Base-by-base conservation (phyloP, 2,113 vertebrate genomes). In the Benitochromis conjunctus region DNA sequence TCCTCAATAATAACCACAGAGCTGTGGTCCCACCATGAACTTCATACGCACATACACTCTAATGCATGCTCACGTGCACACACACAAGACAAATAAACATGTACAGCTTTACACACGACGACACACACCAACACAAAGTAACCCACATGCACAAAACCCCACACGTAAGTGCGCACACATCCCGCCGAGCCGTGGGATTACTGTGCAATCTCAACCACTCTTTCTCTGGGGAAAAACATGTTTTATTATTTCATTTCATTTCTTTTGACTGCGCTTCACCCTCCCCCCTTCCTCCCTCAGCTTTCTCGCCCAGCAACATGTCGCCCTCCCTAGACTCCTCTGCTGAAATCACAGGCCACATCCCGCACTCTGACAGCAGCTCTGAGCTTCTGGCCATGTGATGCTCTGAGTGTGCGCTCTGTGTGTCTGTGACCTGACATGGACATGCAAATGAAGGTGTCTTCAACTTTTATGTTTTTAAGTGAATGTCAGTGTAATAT, bases 181-280 rank as follows among this genome's bases (percentile, higher is more conserved):
- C 91, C 93, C 79, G 79, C 91, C 19, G 88, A 92, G 91, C 91
- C 79, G 86, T 89, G 92, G 93, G 95, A 96, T 96, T 95, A 95
- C 93, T 92, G 91, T 85, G 91, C 94, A 96, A 95, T 96, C 95
- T 96, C 92, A 92, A 88, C 89, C 81, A 78, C 89, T 92, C 89
- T 57, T 83, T 86, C 92, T 92, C 95, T 19, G 5, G 88, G 92
- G 95, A 93, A 86, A 86, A 90, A 85, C 89, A 93, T 90, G 94
- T 95, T 96, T 96, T 94, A 94, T 96, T 94, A 95, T 95, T 96
- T 96, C 92, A 95, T 94, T 96, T 95, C 91, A 93, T 93, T 94
- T 92, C 91, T 90, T 94, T 92, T 87, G 88, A 85, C 86, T 86
- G 80, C 5, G 8, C 89, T 89, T 55, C 58, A 8, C 54, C 76